phyloP scores from a whole-genome alignment of 2,797 vertebrate genomes.

The Syndactyla subalaris region DNA sequence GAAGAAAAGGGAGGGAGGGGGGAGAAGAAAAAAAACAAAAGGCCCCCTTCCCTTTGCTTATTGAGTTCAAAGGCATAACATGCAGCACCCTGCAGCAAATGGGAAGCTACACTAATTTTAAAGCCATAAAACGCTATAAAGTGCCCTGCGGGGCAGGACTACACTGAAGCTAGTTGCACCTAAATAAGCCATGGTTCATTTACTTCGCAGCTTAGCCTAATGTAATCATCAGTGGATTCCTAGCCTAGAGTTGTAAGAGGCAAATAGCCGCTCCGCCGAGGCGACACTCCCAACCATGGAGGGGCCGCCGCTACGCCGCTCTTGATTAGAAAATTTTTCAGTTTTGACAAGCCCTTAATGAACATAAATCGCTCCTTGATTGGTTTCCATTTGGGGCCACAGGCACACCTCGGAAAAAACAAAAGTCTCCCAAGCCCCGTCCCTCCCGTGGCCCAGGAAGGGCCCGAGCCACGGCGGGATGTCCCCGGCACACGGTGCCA shows the following conservation, averaged over 20 bases:
- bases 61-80: constrained; percentile 86
- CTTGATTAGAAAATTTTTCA: constrained; percentile 88
- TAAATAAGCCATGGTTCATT: constrained; percentile 88
- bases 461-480: constrained; percentile 23
- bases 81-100: constrained; percentile 82
- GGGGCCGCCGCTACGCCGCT: constrained; percentile 76
- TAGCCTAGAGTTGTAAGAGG: constrained; percentile 85
- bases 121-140: constrained; percentile 85
- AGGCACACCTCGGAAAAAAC: constrained; percentile 74
- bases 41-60: constrained; percentile 84
- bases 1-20: background rate
- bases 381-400: constrained; percentile 79
- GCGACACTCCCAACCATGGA: constrained; percentile 80
- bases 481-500: constrained; percentile 53
- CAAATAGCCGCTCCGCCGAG: constrained; percentile 74
- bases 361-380: constrained; percentile 85
- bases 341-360: constrained; percentile 87
- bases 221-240: constrained; percentile 83
- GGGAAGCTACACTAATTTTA: constrained; percentile 87
- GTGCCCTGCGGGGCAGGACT: constrained; percentile 84
- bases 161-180: constrained; percentile 82
- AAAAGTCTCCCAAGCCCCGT: background rate
- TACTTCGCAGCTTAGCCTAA: constrained; percentile 87
- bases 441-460: background rate
- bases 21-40: constrained; percentile 48